Evolutionary conservation across 1,140 invertebrate species (phyloP).

Genomic region (Monomorium pharaonis): DNA sequence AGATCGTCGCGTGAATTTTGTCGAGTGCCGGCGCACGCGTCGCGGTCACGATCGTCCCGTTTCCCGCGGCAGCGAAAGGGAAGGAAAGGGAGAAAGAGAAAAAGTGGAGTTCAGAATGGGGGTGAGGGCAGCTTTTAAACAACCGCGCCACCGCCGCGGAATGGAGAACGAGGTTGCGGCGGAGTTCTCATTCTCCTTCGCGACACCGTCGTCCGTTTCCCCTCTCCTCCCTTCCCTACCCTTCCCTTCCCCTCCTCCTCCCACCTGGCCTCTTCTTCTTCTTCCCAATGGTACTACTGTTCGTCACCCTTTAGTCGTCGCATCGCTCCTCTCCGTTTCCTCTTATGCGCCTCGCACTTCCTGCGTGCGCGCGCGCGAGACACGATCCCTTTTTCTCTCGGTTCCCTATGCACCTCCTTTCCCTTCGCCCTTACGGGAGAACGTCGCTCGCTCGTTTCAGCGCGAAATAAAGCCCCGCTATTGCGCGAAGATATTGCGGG

Average conservation of each 20-base stretch:
- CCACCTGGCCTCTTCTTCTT: conserved; percentile 8
- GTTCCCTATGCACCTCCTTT: neutral
- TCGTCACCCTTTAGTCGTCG: conserved; percentile 40
- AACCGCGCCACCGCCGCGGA: conserved; percentile 59
- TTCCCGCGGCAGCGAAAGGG: conserved; percentile 4
- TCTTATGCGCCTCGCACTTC: conserved; percentile 33
- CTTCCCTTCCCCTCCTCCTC: neutral
- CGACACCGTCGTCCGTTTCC: conserved; percentile 54
- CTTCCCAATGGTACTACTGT: conserved; percentile 16
- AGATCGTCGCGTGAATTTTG: conserved; percentile 4
- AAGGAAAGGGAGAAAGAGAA: neutral
- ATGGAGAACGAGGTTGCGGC: conserved; percentile 71
- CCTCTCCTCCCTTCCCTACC: neutral
- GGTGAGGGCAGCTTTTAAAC: conserved; percentile 64
- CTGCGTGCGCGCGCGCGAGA: conserved; percentile 11
- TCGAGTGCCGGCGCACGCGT: neutral
- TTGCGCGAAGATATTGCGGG: conserved; percentile 3
- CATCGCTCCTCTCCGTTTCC: neutral
- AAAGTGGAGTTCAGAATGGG: conserved; percentile 24
- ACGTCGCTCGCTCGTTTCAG: neutral
- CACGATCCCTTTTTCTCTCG: conserved; percentile 1
- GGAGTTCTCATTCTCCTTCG: conserved; percentile 67
- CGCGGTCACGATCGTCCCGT: conserved; percentile 11
- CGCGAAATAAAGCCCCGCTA: conserved; percentile 2
- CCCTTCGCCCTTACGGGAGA: neutral